phyloP scores from a whole-genome alignment of 2,113 vertebrate species.

The Tursiops truncatus region DNA sequence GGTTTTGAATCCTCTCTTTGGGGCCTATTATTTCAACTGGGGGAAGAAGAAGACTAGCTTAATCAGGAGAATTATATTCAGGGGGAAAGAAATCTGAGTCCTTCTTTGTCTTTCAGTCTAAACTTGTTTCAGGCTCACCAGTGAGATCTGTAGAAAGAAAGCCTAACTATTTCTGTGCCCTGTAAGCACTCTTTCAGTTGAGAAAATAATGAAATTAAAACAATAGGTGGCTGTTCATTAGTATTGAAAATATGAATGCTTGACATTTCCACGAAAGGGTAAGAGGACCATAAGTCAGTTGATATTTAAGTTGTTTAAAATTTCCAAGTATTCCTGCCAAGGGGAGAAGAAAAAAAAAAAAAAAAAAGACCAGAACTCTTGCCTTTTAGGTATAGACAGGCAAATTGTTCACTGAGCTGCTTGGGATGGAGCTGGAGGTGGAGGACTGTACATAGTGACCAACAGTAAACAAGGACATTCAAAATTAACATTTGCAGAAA shows the following conservation, averaged over 20 bases:
- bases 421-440: background rate
- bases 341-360: background rate
- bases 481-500: background rate
- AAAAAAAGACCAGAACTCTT: constrained; percentile 13
- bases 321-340: constrained; percentile 76
- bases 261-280: constrained; percentile 76
- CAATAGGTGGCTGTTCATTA: constrained; percentile 80
- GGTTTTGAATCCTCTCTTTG: background rate
- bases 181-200: constrained; percentile 63
- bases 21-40: background rate
- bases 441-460: background rate
- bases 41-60: background rate
- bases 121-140: constrained; percentile 65
- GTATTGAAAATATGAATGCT: constrained; percentile 71
- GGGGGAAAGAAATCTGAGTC: background rate
- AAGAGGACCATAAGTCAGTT: constrained; percentile 68
- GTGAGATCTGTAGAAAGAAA: constrained; percentile 71
- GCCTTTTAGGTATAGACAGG: constrained; percentile 66
- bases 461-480: background rate
- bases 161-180: constrained; percentile 65
- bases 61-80: constrained; percentile 24
- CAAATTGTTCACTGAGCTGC: constrained; percentile 18
- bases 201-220: constrained; percentile 79
- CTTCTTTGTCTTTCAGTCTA: constrained; percentile 34
- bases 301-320: constrained; percentile 75